Conservation (phyloP, 2,113 vertebrate species). For the Ivindomyrus marchei region DNA sequence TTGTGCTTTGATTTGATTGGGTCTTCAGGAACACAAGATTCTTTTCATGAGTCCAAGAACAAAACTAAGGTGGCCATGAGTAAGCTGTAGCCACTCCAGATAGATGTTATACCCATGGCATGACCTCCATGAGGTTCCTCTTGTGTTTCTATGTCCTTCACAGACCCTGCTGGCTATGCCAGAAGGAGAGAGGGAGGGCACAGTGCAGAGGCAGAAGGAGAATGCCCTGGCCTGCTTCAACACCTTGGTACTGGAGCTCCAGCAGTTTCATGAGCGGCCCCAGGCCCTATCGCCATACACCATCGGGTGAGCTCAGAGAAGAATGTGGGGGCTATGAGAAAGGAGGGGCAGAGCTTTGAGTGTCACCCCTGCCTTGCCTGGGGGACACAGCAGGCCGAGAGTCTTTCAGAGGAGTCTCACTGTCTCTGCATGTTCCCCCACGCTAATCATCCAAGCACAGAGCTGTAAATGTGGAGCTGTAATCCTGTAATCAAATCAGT, state of each 20-base stretch:
- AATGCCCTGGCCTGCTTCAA: slow-evolving; percentile 61
- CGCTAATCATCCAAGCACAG: too few species aligned
- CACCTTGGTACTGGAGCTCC: slow-evolving; percentile 58
- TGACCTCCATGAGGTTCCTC: background rate
- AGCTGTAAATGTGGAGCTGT: too few species aligned
- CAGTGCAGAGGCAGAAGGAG: slow-evolving; percentile 45
- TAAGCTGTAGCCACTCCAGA: background rate
- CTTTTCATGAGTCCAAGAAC: background rate
- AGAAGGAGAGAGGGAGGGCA: slow-evolving; percentile 26
- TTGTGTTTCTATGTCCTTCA: background rate
- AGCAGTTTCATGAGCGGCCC: slow-evolving; percentile 36
- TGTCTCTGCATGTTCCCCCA: too few species aligned
- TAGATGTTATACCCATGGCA: background rate
- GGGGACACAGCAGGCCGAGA: background rate
- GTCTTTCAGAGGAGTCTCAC: background rate
- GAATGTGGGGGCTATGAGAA: background rate
- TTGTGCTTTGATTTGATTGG: background rate
- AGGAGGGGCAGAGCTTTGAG: background rate
- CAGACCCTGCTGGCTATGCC: slow-evolving; percentile 62
- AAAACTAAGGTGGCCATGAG: background rate
- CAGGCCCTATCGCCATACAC: slow-evolving; percentile 47
- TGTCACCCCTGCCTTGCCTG: background rate
- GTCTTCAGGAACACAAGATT: background rate
- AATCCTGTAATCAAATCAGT: too few species aligned
- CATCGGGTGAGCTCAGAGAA: slow-evolving; percentile 56